Base-by-base conservation (phyloP, 2,797 vertebrate genomes). In the Limnodromus scolopaceus region DNA sequence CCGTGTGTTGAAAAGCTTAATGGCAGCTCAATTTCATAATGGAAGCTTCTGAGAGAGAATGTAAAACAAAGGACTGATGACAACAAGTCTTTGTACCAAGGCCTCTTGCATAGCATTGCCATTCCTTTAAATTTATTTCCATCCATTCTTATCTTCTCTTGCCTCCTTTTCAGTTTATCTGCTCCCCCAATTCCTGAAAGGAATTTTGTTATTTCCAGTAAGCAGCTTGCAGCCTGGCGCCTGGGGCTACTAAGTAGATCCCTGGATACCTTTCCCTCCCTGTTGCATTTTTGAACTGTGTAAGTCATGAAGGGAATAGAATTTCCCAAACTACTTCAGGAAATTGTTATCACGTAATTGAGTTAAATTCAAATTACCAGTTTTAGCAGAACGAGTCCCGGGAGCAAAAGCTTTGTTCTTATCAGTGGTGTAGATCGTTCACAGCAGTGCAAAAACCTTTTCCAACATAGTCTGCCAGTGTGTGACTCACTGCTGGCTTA, bases 101-200 rank as follows among this genome's bases (percentile, higher is more conserved):
- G 61, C 49, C 25, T 34, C 84, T 93, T 93, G 77, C 77, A 55
- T 20, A 88, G 34, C 66, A 53, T 7, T 88, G 74, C 70, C 74
- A 74, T 58, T 92, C 87, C 66, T 92, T 84, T 16, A 85, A 58
- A 77, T 76, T 94, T 95, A 84, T 90, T 90, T 92, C 72, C 46
- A 86, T 65, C n/a, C 60, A 18, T 82, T 92, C 94, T 94, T 96
- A 94, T 93, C 94, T 95, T 46, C 68, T 34, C n/a, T 76, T 75
- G 46, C 39, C 76, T 92, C 34, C 49, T 89, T 43, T 83, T 83
- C 58, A 45, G 46, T 75, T 85, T 94, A 68, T 89, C 94, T 81
- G 65, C 58, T 86, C 58, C 46, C 15, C 5, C 16, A 55, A 1
- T 74, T 93, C 77, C 89, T 94, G 63, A 77, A 89, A 92, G 88